Evolutionary conservation across 37 sponge, comb jelly and placozoan species (phyloP).

Genomic region (Aphrocallistes beatrix): DNA sequence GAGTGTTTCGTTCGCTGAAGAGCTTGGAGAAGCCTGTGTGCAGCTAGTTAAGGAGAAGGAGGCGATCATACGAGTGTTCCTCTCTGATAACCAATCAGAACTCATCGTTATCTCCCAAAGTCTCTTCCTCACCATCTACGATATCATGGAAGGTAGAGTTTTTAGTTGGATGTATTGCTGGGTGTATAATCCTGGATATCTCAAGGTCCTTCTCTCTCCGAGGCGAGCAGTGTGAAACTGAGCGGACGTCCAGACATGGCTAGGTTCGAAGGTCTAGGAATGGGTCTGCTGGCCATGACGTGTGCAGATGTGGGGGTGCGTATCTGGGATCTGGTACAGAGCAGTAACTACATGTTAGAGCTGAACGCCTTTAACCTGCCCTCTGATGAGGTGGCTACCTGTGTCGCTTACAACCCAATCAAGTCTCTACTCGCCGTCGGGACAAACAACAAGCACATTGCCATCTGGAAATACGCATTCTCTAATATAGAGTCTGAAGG

Average conservation of each 20-base stretch:
- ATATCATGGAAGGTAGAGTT: background rate
- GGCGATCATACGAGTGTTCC: background rate
- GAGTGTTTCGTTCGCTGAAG: background rate
- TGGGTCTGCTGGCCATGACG: background rate
- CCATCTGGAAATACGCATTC: slow-evolving; percentile 51
- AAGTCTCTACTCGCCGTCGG: slow-evolving; percentile 54
- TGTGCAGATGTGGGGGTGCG: background rate
- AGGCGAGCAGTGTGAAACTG: background rate
- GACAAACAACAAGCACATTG: slow-evolving; percentile 53
- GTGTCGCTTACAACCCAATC: slow-evolving; percentile 14
- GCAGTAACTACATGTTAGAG: slow-evolving; percentile 16
- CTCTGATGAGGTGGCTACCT: background rate
- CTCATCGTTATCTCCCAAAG: background rate
- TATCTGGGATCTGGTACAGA: background rate
- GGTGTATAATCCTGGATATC: background rate
- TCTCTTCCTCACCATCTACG: background rate
- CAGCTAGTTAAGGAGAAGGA: background rate
- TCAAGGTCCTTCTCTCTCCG: background rate
- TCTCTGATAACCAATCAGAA: background rate
- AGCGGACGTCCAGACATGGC: slow-evolving; percentile 3
- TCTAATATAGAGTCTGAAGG: background rate
- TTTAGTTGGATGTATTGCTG: background rate
- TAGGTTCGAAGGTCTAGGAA: background rate
- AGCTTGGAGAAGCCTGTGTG: background rate
- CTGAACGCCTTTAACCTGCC: background rate